A percentile compares a stretch with the other conserved stretches of the same genome.
These are phyloP conservation scores for Calosoma granatense DNA, from an alignment of 1,140 invertebrate species.

Conservation along the genomic window DNA sequence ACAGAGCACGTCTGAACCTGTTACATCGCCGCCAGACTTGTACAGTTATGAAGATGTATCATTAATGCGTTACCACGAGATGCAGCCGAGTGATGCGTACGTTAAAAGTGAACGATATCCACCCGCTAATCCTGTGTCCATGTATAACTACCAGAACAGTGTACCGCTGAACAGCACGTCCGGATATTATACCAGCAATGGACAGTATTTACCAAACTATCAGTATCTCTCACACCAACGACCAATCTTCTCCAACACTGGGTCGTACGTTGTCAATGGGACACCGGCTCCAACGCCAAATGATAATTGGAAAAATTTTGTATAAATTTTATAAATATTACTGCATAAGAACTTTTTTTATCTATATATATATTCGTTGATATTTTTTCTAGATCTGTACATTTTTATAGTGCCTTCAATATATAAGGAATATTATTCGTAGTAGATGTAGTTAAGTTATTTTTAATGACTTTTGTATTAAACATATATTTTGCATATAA, in stretches of 20 bases:
- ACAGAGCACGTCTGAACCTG: slow-evolving; percentile 29
- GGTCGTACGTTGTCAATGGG: not conserved
- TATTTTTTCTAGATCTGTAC: no score
- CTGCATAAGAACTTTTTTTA: not conserved
- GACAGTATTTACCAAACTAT: slow-evolving; percentile 2
- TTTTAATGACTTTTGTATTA: no score
- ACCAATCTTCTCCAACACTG: not conserved
- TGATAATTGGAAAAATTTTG: not conserved
- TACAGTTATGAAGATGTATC: slow-evolving; percentile 30
- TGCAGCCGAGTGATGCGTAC: slow-evolving; percentile 31
- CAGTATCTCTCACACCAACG: not conserved
- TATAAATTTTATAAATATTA: not conserved
- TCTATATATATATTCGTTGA: not conserved
- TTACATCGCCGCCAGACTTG: slow-evolving; percentile 28
- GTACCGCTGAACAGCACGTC: slow-evolving; percentile 14
- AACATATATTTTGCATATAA: no score
- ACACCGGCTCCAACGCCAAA: not conserved
- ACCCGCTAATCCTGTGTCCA: slow-evolving; percentile 16
- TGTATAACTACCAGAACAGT: slow-evolving; percentile 23
- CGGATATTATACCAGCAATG: not conserved
- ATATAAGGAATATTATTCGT: no score
- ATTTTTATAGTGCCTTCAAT: no score
- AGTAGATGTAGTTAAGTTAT: no score
- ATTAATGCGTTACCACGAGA: slow-evolving; percentile 38
- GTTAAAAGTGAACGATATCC: slow-evolving; percentile 13